A percentile compares a stretch with the other conserved stretches of the same genome.
These are phyloP conservation scores for Thereva nobilitata DNA, from an alignment of 2,888 invertebrate species.

Conservation along the genomic window DNA sequence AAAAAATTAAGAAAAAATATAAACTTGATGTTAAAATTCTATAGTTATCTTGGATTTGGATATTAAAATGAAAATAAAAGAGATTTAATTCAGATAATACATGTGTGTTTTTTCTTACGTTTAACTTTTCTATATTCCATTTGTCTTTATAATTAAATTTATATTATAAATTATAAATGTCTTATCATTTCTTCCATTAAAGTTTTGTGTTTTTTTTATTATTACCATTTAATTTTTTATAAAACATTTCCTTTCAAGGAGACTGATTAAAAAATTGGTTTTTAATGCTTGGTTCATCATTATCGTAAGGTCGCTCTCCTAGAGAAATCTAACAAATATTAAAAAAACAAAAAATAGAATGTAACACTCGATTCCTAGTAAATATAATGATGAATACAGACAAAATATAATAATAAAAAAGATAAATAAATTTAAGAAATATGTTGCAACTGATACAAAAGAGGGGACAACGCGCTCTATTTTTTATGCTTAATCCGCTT, in stretches of 20 bases:
- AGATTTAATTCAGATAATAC: slow-evolving; percentile 33
- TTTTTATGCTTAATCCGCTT: too few species aligned
- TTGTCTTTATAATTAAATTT: slow-evolving; percentile 38
- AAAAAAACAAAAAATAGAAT: slow-evolving; percentile 1
- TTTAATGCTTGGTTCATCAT: slow-evolving; percentile 5
- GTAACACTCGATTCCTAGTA: too few species aligned
- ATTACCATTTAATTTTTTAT: slow-evolving; percentile 31
- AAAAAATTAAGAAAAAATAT: slow-evolving; percentile 21
- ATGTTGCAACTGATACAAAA: too few species aligned
- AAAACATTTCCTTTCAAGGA: slow-evolving; percentile 26
- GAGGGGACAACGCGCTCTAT: too few species aligned
- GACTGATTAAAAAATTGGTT: slow-evolving; percentile 20
- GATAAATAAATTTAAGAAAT: too few species aligned
- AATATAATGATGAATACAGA: too few species aligned
- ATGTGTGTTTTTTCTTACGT: slow-evolving; percentile 33
- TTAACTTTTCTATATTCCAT: slow-evolving; percentile 41
- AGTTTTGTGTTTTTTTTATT: slow-evolving; percentile 27
- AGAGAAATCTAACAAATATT: slow-evolving; percentile 13
- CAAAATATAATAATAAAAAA: too few species aligned
- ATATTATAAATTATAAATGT: slow-evolving; percentile 41
- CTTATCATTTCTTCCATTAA: slow-evolving; percentile 24
- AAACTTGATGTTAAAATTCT: slow-evolving; percentile 19
- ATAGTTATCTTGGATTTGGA: slow-evolving; percentile 9
- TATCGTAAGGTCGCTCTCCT: slow-evolving; percentile 18
- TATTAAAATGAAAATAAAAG: slow-evolving; percentile 21